Evolutionary conservation across 2,888 invertebrate genomes (phyloP).

Genomic region (Pyrrhia umbra): DNA sequence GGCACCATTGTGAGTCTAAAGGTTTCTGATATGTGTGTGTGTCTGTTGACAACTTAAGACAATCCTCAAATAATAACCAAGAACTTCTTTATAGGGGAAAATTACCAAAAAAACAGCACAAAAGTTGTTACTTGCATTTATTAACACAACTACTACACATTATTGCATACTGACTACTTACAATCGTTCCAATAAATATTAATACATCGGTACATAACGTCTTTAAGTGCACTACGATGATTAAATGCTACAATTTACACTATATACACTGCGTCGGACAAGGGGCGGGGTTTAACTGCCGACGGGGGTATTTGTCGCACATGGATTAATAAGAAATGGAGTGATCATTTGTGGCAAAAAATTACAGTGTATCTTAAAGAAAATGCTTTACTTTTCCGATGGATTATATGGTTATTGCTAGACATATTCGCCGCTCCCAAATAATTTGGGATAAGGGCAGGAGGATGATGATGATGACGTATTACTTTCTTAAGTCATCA

Average conservation of each 20-base stretch:
- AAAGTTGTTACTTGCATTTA: constrained; percentile 61
- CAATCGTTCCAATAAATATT: constrained; percentile 70
- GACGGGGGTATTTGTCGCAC: neutral
- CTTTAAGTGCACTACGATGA: constrained; percentile 39
- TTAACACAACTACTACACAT: constrained; percentile 72
- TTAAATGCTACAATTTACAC: constrained; percentile 52
- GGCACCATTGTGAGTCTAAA: no score
- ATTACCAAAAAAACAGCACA: constrained; percentile 29
- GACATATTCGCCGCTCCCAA: no score
- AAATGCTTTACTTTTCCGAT: no score
- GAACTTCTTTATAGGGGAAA: neutral
- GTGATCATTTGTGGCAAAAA: neutral
- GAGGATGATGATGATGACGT: no score
- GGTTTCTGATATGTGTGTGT: no score
- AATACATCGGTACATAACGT: constrained; percentile 54
- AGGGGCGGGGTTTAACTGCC: neutral
- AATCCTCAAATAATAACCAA: no score
- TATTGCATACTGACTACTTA: constrained; percentile 77
- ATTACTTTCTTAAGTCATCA: no score
- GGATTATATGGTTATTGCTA: no score
- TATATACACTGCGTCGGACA: constrained; percentile 51
- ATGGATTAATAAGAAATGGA: neutral
- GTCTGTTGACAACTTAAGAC: no score
- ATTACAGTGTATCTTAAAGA: no score
- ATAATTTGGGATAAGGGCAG: no score